Evolutionary conservation across 2,113 vertebrate genomes (phyloP).

Genomic region (Sminthopsis crassicaudata): DNA sequence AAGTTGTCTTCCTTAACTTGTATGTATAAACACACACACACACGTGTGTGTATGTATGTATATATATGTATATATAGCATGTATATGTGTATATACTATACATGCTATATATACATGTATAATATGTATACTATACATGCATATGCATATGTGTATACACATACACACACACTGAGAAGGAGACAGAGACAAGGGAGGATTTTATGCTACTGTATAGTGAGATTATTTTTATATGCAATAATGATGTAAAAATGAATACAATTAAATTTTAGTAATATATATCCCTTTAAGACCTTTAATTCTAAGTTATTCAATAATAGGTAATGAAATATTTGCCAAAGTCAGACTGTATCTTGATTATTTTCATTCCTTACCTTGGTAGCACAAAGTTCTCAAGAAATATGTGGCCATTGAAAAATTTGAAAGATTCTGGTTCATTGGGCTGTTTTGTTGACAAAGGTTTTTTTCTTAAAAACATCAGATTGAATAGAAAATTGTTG

Average conservation of each 20-base stretch:
- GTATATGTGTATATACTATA: too few relatives aligned
- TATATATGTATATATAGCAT: too few relatives aligned
- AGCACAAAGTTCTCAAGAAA: conserved; percentile 13
- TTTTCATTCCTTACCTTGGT: conserved; percentile 25
- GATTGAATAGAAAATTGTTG: conserved; percentile 66
- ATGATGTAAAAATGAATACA: not conserved
- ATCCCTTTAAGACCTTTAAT: not conserved
- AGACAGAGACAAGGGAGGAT: not conserved
- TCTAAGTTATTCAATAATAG: not conserved
- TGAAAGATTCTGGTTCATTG: conserved; percentile 43
- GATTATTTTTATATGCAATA: not conserved
- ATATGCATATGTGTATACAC: too few relatives aligned
- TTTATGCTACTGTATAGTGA: not conserved
- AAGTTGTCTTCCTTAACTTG: too few relatives aligned
- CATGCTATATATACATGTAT: too few relatives aligned
- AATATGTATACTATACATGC: too few relatives aligned
- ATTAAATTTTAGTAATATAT: not conserved
- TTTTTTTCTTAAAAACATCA: conserved; percentile 47
- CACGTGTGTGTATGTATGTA: too few relatives aligned
- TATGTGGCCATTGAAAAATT: conserved; percentile 64
- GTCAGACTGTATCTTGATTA: conserved; percentile 44
- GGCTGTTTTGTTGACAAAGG: conserved; percentile 56
- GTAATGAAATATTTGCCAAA: not conserved
- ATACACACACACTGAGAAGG: too few relatives aligned
- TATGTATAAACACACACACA: not conserved